Evolutionary conservation across 37 sponge, comb jelly and placozoan genomes (phyloP), one percentile per base, ranked within the genome.

Genomic region (Dysidea cf. avara): DNA sequence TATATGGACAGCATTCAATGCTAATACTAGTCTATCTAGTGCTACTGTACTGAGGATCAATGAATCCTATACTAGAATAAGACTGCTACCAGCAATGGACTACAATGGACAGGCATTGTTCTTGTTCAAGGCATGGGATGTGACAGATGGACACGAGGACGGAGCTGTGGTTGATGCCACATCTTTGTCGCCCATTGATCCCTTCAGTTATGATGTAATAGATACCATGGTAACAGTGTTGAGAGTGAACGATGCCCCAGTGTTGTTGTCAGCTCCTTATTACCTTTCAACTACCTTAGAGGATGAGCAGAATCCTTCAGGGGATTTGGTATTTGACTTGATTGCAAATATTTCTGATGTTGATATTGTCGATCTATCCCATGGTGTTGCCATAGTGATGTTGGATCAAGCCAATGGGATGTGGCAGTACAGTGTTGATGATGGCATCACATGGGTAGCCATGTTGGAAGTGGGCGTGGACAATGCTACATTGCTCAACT

Each of bases 81-180:
- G 95, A 36, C 90, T 90, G 58, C 64, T 94, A 6, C 88, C 95
- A 51, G 28, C 61, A 29, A 67, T 61, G 64, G 65, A 94, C 53
- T 90, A 87, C 66, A 77, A 72, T 56, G 95, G 95, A 14, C 20
- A 65, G 1, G 46, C 78, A 1, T 29, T 60, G 5, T 33, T 94
- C 40, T 46, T 61, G 2, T 90, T 94, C 63, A 81, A 79, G 21
- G 91, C 87, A 1, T 94, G 95, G 95, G 95, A 94, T 66, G 40
- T 69, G 0, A 82, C 82, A 25, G 77, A 89, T 53, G 57, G 43
- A 17, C 56, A 76, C 3, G 43, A 4, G 2, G 85, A 87, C 70
- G 91, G 92, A n/a, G 25, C 69, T 37, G 35, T 86, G 11, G 68
- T 79, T n/a, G 67, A 83, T 53, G 83, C 87, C 7, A 71, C 71